phyloP scores from a whole-genome alignment of 1,140 invertebrate species.

The Aphis craccivora region DNA sequence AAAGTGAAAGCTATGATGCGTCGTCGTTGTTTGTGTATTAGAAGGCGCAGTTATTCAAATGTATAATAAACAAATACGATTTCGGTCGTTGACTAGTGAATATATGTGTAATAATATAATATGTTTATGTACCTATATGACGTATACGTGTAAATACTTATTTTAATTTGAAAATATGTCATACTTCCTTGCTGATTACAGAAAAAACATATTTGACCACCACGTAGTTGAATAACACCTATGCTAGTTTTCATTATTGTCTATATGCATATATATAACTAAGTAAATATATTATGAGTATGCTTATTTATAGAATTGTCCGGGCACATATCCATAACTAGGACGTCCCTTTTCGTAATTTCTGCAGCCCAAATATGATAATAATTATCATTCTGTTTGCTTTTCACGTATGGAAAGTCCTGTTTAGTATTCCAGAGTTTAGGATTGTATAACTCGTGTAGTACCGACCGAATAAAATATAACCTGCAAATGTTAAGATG shows the following conservation, averaged over 20 bases:
- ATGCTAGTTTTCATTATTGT: not conserved
- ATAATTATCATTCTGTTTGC: too few species aligned
- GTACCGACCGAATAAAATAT: too few species aligned
- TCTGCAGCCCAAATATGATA: too few species aligned
- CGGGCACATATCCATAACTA: not conserved
- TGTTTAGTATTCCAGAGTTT: too few species aligned
- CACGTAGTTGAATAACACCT: not conserved
- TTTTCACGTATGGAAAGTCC: too few species aligned
- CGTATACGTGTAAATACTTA: not conserved
- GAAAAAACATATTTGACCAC: not conserved
- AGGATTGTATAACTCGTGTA: too few species aligned
- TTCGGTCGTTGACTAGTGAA: not conserved
- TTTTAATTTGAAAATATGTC: not conserved
- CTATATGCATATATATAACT: not conserved
- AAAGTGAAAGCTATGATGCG: not conserved
- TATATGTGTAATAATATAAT: not conserved
- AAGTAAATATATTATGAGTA: too few species aligned
- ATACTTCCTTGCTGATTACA: not conserved
- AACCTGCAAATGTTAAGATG: too few species aligned
- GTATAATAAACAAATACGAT: not conserved
- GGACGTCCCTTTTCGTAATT: not conserved
- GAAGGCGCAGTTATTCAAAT: constrained; percentile 9
- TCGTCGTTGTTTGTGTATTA: not conserved
- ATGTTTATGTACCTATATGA: too few species aligned
- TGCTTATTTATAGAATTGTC: not conserved